Evolutionary conservation across 2,888 invertebrate species (phyloP), one percentile per base, ranked within the genome.

Genomic region (Mythimna loreyi): DNA sequence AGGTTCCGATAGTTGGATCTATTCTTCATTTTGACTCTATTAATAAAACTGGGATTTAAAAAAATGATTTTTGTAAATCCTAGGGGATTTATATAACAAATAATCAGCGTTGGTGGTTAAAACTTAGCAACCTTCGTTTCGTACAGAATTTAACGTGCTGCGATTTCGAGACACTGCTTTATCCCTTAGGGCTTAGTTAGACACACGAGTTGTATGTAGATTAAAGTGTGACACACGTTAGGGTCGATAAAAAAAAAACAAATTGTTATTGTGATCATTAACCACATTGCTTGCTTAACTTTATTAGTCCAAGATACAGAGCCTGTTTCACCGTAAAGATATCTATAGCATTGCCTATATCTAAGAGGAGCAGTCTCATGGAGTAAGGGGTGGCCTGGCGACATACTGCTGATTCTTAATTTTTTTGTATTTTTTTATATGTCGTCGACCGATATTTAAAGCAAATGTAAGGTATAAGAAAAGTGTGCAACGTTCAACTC

Each of bases 401-500:
- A 90, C 91, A 92, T 89, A 86, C 87, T 59, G 23, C 89, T 86
- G 84, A 86, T 87, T 87, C 86, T 91, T 88, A 88, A 90, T 92
- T 89, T 91, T 86, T 91, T 90, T 69, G 49, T 62, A 52, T 90
- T 92, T 93, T 75, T 91, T 88, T 84, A 75, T 84, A 91, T 92
- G 91, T 78, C 93, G 92, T 88, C 87, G 90, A 89, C 92, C 90
- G 77, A 86, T 85, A 81, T 89, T 91, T 88, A 81, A 89, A 90
- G 89, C 87, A 89, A 87, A 84, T 85, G 73, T 82, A 82, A 91
- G 91, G 87, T 89, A 91, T 92, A 91, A 93, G 88, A 92, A 95
- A 94, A 90, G 93, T 96, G 96, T 96, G 96, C 96, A 95, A 92
- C 86, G 91, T 92, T 91, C 91, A 94, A 95, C 93, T 93, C 86